Conservation (phyloP, 2,797 vertebrate genomes). For the Tragopan temminckii region DNA sequence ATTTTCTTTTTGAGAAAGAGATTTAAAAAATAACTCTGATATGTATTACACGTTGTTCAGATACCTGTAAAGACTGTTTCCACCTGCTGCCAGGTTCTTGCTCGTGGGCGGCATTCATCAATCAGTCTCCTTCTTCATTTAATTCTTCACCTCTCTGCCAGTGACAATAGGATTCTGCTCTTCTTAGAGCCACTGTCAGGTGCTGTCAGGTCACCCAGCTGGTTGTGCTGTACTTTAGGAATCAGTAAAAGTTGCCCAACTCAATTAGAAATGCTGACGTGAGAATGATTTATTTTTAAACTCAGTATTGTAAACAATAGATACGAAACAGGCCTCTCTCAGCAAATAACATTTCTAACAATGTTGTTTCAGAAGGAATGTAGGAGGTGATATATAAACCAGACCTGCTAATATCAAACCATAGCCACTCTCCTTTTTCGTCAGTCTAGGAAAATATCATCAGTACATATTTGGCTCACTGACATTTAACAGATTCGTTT, state of each 20-base stretch:
- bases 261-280: neutral
- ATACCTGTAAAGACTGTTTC: neutral
- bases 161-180: neutral
- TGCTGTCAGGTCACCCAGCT: neutral
- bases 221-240: neutral
- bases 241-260: neutral
- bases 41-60: neutral
- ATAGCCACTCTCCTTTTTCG: neutral
- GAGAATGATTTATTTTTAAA: neutral
- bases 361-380: neutral
- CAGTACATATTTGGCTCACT: neutral
- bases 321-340: neutral
- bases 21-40: neutral
- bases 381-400: neutral
- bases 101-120: neutral
- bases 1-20: neutral
- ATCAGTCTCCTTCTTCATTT: neutral
- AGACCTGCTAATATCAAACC: neutral
- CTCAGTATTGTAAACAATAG: neutral
- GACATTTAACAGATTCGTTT: neutral
- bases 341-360: neutral
- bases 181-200: neutral
- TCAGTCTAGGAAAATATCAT: neutral
- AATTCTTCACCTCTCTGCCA: neutral
- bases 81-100: neutral